Evolutionary conservation across 2,113 vertebrate genomes (phyloP).

Genomic region (Rhabdomys dilectus): DNA sequence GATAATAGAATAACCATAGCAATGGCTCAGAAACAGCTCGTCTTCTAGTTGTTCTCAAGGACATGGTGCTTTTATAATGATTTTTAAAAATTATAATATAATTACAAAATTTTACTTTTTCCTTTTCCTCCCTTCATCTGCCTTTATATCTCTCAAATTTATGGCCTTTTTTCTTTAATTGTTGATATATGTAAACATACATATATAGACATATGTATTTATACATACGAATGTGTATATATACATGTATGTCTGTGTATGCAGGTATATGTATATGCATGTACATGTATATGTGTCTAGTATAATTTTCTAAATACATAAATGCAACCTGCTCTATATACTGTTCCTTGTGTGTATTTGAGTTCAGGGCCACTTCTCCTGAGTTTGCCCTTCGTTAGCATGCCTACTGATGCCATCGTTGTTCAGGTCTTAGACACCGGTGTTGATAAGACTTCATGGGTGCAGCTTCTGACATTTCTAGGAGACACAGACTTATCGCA

Average conservation of each 20-base stretch:
- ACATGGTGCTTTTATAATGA: background rate
- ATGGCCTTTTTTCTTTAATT: background rate
- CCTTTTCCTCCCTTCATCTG: background rate
- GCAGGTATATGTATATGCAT: no score
- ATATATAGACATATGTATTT: no score
- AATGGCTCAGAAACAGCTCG: background rate
- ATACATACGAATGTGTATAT: no score
- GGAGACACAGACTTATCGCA: background rate
- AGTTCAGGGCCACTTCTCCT: background rate
- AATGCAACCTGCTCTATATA: background rate
- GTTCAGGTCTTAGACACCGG: background rate
- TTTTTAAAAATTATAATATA: background rate
- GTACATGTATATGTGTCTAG: no score
- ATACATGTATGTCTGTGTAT: no score
- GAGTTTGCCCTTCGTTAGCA: background rate
- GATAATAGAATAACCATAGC: no score
- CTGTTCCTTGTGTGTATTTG: background rate
- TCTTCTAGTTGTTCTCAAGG: background rate
- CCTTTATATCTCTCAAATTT: background rate
- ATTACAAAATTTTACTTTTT: background rate
- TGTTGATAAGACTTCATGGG: background rate
- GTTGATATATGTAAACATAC: background rate
- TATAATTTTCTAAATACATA: background rate
- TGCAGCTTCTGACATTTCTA: background rate
- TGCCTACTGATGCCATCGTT: background rate